Base-by-base conservation (phyloP, 2,113 vertebrate genomes). In the Penelope pileata region DNA sequence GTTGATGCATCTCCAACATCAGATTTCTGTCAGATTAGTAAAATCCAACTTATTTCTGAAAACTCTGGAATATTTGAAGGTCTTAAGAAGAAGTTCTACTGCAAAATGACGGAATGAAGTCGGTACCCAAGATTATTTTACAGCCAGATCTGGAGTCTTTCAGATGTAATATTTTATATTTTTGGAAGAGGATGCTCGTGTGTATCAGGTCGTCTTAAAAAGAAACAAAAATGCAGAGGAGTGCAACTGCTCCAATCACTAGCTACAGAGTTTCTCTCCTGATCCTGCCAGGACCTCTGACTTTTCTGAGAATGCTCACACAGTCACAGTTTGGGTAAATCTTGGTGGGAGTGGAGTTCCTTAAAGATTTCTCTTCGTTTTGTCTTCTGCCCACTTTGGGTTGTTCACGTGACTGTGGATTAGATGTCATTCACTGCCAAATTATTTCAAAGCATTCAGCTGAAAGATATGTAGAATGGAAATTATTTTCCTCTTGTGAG, bases 381-480 rank as follows among this genome's bases (percentile, higher is more conserved):
- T 64, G 17, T 74, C 53, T 68, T 66, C 91, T 78, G 84, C 53
- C 54, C 42, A 7, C 88, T 78, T 79, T n/a, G 82, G 30, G 32
- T 22, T 73, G 92, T 69, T 87, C 82, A 50, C 48, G 4, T 6
- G 75, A 45, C 85, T 42, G 51, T 64, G 63, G n/a, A 29, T 90
- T 83, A 82, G 60, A 21, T 66, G 27, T 43, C 76, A 34, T 45
- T 59, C 83, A n/a, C 75, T 75, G 50, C 89, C 51, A 8, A 73
- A 56, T 48, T 79, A 26, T 36, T 81, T 69, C 83, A 93, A 92
- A 80, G 38, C 90, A 45, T 70, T 96, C 83, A 69, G 51, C 45
- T 94, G 91, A 82, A 91, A 95, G 83, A 93, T 43, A 58, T 34
- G 27, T 53, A 73, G 87, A 83, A 87, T 48, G 38, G 62, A 93